Conservation (phyloP, 2,113 vertebrate species). For the Calypte anna region DNA sequence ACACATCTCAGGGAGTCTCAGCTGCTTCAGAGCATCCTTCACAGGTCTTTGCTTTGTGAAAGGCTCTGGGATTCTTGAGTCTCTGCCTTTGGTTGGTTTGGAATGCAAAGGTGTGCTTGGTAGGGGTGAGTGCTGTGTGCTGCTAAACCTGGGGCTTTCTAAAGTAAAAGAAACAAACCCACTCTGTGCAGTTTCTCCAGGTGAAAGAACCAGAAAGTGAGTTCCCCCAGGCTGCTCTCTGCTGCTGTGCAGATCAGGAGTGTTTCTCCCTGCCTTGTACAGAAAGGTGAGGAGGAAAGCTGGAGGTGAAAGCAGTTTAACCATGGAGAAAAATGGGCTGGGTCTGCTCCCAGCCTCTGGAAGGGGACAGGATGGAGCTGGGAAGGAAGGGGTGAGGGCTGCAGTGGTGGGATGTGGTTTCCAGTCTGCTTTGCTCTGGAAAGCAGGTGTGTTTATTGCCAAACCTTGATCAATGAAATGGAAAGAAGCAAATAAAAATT, state of each 20-base stretch:
- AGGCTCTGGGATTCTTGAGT: neutral
- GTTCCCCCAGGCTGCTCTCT: neutral
- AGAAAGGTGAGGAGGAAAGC: neutral
- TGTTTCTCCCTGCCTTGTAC: neutral
- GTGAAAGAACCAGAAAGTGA: neutral
- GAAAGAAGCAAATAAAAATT: neutral
- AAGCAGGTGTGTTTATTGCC: neutral
- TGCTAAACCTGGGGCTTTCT: neutral
- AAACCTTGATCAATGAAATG: neutral
- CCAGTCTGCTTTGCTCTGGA: neutral
- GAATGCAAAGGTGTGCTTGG: neutral
- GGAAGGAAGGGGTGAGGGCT: neutral
- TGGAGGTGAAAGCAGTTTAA: no score
- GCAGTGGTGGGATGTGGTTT: neutral
- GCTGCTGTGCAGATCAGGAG: neutral
- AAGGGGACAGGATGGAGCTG: neutral
- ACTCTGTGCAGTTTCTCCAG: neutral
- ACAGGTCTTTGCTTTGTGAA: no score
- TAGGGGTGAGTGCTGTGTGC: rapidly evolving
- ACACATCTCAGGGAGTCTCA: rapidly evolving
- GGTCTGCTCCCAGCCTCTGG: neutral
- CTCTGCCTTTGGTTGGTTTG: neutral
- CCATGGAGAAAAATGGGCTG: neutral
- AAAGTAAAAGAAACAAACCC: neutral
- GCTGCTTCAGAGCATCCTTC: neutral